phyloP scores from a whole-genome alignment of 2,888 invertebrate species.

The Diarsia dahlii region DNA sequence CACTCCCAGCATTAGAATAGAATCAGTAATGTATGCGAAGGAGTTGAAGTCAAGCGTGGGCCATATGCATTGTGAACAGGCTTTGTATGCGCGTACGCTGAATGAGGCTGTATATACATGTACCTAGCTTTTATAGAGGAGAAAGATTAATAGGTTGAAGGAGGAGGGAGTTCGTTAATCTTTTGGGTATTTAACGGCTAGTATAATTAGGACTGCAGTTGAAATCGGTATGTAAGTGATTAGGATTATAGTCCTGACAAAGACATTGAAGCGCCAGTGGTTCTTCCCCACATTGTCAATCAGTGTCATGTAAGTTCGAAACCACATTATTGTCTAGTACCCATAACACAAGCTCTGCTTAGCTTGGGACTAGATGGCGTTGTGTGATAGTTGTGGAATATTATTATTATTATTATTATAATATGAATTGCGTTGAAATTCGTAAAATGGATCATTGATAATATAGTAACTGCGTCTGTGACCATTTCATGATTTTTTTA shows the following conservation, averaged over 20 bases:
- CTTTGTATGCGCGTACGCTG: conserved; percentile 35
- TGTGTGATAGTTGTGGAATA: no score
- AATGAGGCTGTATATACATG: conserved; percentile 17
- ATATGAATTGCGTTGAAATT: no score
- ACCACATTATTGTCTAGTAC: no score
- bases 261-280: no score
- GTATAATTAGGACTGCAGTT: background rate
- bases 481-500: no score
- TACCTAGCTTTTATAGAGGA: conserved; percentile 6
- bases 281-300: background rate
- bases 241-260: no score
- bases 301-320: background rate
- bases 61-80: conserved; percentile 33
- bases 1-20: conserved; percentile 45
- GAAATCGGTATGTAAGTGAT: background rate
- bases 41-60: conserved; percentile 46
- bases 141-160: conserved; percentile 39
- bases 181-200: conserved; percentile 1
- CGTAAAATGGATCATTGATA: no score
- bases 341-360: no score
- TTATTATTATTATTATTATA: no score
- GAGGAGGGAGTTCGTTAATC: conserved; percentile 7
- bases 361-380: no score
- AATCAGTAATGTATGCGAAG: conserved; percentile 44
- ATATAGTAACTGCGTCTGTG: no score